These are phyloP conservation scores for Macaria notata DNA, from an alignment of 2,888 invertebrate species.

Conservation along the genomic window DNA sequence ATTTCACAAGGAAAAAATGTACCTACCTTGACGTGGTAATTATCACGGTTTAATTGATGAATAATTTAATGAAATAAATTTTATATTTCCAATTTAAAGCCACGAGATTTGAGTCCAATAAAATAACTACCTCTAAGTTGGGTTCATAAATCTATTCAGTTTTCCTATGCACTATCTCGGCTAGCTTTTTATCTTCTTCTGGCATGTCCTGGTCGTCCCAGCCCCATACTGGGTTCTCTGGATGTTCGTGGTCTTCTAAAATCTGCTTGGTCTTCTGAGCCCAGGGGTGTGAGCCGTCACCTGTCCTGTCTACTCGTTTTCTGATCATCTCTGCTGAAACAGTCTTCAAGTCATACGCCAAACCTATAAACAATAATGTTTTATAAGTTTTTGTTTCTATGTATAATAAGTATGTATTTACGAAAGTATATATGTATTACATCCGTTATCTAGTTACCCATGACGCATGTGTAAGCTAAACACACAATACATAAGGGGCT, in stretches of 20 bases:
- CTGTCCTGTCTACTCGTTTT: slow-evolving; percentile 87
- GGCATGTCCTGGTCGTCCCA: slow-evolving; percentile 92
- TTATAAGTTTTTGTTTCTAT: neutral
- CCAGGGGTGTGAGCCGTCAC: slow-evolving; percentile 84
- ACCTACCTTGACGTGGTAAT: too few species aligned
- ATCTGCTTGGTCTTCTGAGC: slow-evolving; percentile 46
- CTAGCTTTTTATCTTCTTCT: slow-evolving; percentile 84
- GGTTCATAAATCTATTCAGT: slow-evolving; percentile 40
- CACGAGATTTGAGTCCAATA: neutral
- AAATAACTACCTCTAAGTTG: neutral
- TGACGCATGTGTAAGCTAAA: too few species aligned
- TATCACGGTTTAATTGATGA: too few species aligned
- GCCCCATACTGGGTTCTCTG: slow-evolving; percentile 87
- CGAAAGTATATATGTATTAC: too few species aligned
- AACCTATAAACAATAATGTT: slow-evolving; percentile 75
- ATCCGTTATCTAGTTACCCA: too few species aligned
- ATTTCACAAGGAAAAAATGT: too few species aligned
- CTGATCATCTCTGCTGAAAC: slow-evolving; percentile 87
- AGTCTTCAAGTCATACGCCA: slow-evolving; percentile 93
- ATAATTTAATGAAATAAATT: too few species aligned
- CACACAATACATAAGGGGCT: too few species aligned
- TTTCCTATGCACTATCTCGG: slow-evolving; percentile 67
- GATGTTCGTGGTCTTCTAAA: slow-evolving; percentile 70
- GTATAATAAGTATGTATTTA: too few species aligned
- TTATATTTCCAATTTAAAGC: too few species aligned